Evolutionary conservation across 2,888 invertebrate genomes (phyloP).

Genomic region (Thereva nobilitata): DNA sequence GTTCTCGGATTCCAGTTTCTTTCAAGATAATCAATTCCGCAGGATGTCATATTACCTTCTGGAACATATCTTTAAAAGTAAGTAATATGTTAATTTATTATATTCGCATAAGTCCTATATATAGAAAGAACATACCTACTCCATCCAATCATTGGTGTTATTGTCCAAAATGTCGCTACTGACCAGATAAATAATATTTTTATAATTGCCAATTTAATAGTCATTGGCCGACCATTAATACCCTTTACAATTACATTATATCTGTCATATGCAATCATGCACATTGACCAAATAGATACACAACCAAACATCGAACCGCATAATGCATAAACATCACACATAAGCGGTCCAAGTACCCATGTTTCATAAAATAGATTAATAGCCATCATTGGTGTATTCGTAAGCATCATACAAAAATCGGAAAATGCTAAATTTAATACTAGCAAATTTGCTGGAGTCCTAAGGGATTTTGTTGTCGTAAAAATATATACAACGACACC

Average conservation of each 20-base stretch:
- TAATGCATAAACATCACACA: conserved; percentile 66
- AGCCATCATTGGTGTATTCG: conserved; percentile 63
- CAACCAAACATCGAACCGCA: conserved; percentile 78
- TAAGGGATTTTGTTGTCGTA: conserved; percentile 63
- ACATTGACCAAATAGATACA: conserved; percentile 91
- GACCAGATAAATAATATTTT: conserved; percentile 80
- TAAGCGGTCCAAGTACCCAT: conserved; percentile 64
- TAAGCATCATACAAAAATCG: conserved; percentile 65
- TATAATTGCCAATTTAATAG: conserved; percentile 76
- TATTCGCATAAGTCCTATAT: conserved; percentile 7
- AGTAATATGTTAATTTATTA: background rate
- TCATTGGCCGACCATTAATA: conserved; percentile 81
- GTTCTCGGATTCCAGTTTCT: conserved; percentile 76
- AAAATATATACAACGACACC: conserved; percentile 66
- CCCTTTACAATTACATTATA: conserved; percentile 95
- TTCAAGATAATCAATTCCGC: conserved; percentile 84
- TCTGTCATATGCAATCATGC: conserved; percentile 87
- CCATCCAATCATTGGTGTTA: conserved; percentile 87
- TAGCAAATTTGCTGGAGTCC: conserved; percentile 66
- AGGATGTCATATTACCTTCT: conserved; percentile 92
- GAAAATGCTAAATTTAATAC: conserved; percentile 67
- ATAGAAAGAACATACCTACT: conserved; percentile 66
- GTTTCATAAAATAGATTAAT: conserved; percentile 65
- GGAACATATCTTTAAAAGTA: conserved; percentile 75
- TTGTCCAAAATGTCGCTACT: conserved; percentile 77